These are phyloP conservation scores for Deilephila porcellus DNA, from an alignment of 2,888 invertebrate species.

Conservation along the genomic window DNA sequence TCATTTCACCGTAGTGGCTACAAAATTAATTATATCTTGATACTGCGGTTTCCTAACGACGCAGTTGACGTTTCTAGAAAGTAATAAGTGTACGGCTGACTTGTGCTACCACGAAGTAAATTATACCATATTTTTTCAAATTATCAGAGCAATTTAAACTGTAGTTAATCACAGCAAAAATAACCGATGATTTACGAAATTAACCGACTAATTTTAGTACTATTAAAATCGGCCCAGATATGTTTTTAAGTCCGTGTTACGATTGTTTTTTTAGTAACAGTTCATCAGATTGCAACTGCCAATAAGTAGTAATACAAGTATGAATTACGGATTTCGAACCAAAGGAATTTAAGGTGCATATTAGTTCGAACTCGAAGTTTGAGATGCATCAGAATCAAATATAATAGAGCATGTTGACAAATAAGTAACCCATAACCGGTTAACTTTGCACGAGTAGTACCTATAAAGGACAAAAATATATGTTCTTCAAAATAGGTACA, in stretches of 20 bases:
- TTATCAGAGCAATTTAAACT: background rate
- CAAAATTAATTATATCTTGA: slow-evolving; percentile 13
- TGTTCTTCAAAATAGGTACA: no score
- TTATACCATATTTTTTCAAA: background rate
- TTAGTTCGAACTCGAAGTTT: no score
- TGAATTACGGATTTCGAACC: no score
- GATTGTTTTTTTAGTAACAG: background rate
- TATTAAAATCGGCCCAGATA: slow-evolving; percentile 3
- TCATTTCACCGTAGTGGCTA: background rate
- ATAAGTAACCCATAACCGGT: no score
- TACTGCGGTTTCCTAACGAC: slow-evolving; percentile 1
- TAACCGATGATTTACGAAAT: background rate
- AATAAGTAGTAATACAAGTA: no score
- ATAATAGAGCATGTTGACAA: no score
- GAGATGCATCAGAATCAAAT: no score
- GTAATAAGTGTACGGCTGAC: slow-evolving; percentile 2
- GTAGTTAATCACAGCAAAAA: background rate
- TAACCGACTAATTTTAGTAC: slow-evolving; percentile 3
- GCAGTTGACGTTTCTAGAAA: slow-evolving; percentile 12
- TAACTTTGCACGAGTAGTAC: no score
- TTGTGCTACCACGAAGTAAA: background rate
- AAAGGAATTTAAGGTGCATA: no score
- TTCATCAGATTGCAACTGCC: no score
- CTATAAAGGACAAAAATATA: no score
- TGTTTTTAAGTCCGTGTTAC: background rate